These are phyloP conservation scores for Tiaroga cobitis DNA, from an alignment of 2,797 vertebrate genomes.

Conservation along the genomic window DNA sequence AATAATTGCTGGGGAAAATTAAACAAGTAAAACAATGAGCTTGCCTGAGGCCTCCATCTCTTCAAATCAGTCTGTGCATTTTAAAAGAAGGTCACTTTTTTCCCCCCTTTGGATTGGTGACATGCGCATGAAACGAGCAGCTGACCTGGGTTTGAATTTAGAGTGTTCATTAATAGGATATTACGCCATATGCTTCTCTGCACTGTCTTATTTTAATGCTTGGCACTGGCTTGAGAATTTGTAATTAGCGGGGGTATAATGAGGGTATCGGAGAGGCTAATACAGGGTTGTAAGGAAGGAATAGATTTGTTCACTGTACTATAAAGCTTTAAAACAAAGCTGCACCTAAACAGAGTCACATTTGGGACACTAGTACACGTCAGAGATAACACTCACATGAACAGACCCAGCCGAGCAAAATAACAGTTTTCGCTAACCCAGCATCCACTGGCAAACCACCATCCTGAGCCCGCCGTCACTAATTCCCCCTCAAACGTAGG, in stretches of 20 bases:
- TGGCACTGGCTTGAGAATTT: slow-evolving; percentile 95
- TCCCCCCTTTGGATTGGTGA: slow-evolving; percentile 84
- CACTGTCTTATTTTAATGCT: slow-evolving; percentile 96
- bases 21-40: slow-evolving; percentile 83
- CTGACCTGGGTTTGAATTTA: slow-evolving; percentile 99
- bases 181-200: slow-evolving; percentile 98
- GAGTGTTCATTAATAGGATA: slow-evolving; percentile 99
- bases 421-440: background rate
- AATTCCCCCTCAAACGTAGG: slow-evolving; percentile 51
- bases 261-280: slow-evolving; percentile 94
- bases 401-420: background rate
- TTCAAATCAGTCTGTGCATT: slow-evolving; percentile 83
- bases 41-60: slow-evolving; percentile 74
- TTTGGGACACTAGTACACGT: slow-evolving; percentile 46
- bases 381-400: slow-evolving; percentile 16
- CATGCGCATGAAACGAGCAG: slow-evolving; percentile 91
- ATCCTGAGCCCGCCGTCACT: background rate
- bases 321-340: slow-evolving; percentile 62
- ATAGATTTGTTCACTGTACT: slow-evolving; percentile 80
- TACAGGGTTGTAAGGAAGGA: slow-evolving; percentile 83
- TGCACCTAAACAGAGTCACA: slow-evolving; percentile 44
- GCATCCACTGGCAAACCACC: background rate
- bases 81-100: slow-evolving; percentile 86
- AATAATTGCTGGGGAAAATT: slow-evolving; percentile 84
- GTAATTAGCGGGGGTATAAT: slow-evolving; percentile 99